Base-by-base conservation (phyloP, 1,140 invertebrate genomes). In the Dendrolimus kikuchii region DNA sequence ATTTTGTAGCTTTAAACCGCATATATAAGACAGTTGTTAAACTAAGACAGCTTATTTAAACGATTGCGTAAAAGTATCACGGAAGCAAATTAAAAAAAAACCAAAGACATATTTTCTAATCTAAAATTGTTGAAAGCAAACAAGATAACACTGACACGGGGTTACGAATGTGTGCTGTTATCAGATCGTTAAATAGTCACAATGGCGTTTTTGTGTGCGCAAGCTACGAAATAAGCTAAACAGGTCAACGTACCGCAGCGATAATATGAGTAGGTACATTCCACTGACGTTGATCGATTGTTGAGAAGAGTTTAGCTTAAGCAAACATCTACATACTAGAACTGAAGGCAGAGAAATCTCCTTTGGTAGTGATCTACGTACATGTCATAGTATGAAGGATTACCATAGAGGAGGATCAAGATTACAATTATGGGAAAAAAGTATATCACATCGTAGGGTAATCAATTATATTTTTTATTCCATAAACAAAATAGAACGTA, bases 281-380 rank as follows among this genome's bases (percentile, higher is more conserved):
- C 62, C 62, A 51, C 62, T 70, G 82, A 82, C 82, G 76, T 66
- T 86, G 82, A 86, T 83, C 74, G 82, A 86, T 85, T 73, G 71
- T 68, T 68, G 60, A 65, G 65, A 75, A 81, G 76, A 77, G 60
- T 64, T 77, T 62, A 79, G 68, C 69, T 76, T 73, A 62, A 68
- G 66, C 74, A 82, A 86, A 83, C 80, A 82, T 72, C 62, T 68
- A 71, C 65, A 71, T 56, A 58, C 55, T 55, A 59, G 55, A 58
- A 54, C 59, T 64, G 62, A 60, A 74, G 66, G 68, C 68, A 68
- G 71, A 64, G 74, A 74, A 79, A 75, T 76, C 75, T 70, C 23
- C 23, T 23, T 57, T 59, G 48, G 47, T 60, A 64, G 71, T 68
- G 69, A 73, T 72, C 66, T 73, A 74, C 70, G 66, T 59, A 56